phyloP scores from a whole-genome alignment of 2,888 invertebrate species.

The Sminthurinus aureus region DNA sequence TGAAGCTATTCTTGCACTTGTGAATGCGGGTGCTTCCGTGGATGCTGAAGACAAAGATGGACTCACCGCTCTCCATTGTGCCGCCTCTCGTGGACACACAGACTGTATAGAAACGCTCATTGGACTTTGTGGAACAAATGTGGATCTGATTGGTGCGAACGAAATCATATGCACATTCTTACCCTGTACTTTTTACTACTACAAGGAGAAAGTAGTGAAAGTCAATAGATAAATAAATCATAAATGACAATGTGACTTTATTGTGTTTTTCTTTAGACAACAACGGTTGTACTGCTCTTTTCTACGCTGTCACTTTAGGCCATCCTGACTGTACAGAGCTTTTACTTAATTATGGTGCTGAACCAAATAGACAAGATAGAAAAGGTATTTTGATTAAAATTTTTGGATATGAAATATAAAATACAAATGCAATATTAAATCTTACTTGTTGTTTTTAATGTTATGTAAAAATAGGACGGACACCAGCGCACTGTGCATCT shows the following conservation, averaged over 20 bases:
- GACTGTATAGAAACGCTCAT: conserved; percentile 89
- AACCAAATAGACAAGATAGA: conserved; percentile 90
- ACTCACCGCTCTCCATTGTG: conserved; percentile 94
- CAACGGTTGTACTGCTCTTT: conserved; percentile 94
- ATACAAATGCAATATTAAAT: not conserved
- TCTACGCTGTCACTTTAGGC: conserved; percentile 95
- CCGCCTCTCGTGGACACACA: conserved; percentile 93
- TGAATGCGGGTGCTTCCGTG: conserved; percentile 85
- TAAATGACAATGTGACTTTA: not conserved
- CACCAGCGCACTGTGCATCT: conserved; percentile 92
- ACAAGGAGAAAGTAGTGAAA: too few relatives aligned
- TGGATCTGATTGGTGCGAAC: conserved; percentile 61
- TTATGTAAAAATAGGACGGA: conserved; percentile 59
- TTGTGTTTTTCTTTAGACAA: conserved; percentile 74
- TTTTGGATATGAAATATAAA: not conserved
- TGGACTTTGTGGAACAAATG: conserved; percentile 85
- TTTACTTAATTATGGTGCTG: conserved; percentile 86
- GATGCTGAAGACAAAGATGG: conserved; percentile 90
- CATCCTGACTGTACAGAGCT: conserved; percentile 93
- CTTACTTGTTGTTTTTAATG: conserved; percentile 61
- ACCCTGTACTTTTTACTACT: too few relatives aligned
- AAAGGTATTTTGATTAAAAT: conserved; percentile 69
- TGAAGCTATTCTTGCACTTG: conserved; percentile 86
- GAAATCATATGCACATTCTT: not conserved
- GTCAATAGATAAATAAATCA: too few relatives aligned